These are phyloP conservation scores for Cirrhinus molitorella DNA, from an alignment of 2,797 vertebrate genomes.

Conservation along the genomic window DNA sequence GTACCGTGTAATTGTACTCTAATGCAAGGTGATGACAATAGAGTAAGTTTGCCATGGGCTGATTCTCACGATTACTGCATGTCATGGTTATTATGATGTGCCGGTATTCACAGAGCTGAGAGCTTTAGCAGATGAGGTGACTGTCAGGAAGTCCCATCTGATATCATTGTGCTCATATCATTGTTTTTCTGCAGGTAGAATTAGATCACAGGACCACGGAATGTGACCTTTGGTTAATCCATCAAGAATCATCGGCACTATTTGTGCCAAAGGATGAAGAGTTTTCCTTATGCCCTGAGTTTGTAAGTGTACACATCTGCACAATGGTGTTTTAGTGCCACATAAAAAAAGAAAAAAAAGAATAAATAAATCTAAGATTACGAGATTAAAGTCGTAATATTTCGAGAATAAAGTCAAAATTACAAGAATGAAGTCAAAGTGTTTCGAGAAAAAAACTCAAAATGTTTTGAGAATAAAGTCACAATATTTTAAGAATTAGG, in stretches of 20 bases:
- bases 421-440: no score
- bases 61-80: conserved; percentile 17
- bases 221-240: conserved; percentile 64
- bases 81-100: conserved; percentile 10
- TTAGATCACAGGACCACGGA: conserved; percentile 66
- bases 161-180: conserved; percentile 67
- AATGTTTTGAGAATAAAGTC: no score
- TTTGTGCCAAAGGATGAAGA: neutral
- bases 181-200: conserved; percentile 73
- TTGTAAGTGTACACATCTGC: neutral
- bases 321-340: no score
- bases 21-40: conserved; percentile 1
- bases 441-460: no score
- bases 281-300: neutral
- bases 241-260: conserved; percentile 56
- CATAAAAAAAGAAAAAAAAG: no score
- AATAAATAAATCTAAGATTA: no score
- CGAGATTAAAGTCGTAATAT: no score
- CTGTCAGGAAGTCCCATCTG: conserved; percentile 69
- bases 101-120: conserved; percentile 9
- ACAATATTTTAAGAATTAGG: no score
- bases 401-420: no score
- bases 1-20: neutral
- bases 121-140: conserved; percentile 1
- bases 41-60: conserved; percentile 9